A percentile compares a stretch with the other conserved stretches of the same genome.
Conservation (phyloP, 2,888 invertebrate species). For the Diogma glabrata region DNA sequence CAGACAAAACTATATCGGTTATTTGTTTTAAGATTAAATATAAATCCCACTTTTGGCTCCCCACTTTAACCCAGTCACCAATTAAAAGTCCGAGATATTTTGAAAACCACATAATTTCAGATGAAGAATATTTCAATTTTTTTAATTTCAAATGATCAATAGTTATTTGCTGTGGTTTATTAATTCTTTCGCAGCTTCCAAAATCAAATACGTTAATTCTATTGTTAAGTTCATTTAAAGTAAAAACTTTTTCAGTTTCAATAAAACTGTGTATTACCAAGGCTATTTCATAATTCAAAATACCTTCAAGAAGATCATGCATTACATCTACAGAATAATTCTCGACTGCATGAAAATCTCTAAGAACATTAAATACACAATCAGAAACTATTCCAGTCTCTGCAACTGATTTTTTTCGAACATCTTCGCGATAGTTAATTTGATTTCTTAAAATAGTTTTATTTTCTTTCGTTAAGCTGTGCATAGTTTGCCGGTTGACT, state of each 20-base stretch:
- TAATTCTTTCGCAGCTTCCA: constrained; percentile 7
- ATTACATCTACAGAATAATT: constrained; percentile 10
- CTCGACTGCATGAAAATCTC: constrained; percentile 14
- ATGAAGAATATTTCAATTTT: constrained; percentile 8
- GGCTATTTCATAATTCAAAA: constrained; percentile 6
- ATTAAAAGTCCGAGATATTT: constrained; percentile 11
- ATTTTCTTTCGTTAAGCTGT: too few relatives aligned
- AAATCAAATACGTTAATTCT: constrained; percentile 11
- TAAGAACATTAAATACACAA: constrained; percentile 16
- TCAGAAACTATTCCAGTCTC: constrained; percentile 16
- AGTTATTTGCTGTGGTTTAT: constrained; percentile 9
- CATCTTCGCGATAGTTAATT: constrained; percentile 11
- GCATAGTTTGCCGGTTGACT: constrained; percentile 4
- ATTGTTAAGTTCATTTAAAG: constrained; percentile 6
- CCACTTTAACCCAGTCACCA: constrained; percentile 10
- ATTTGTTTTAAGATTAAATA: constrained; percentile 11
- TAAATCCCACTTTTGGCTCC: constrained; percentile 6
- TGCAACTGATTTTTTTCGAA: constrained; percentile 9
- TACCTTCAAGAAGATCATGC: constrained; percentile 12
- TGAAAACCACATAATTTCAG: constrained; percentile 11
- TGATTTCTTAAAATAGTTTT: too few relatives aligned
- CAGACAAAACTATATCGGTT: constrained; percentile 10
- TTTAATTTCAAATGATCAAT: constrained; percentile 7
- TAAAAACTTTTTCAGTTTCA: constrained; percentile 11
- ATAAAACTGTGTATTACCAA: constrained; percentile 10